Conservation (phyloP, 2,113 vertebrate genomes). For the Pterophyllum scalare region DNA sequence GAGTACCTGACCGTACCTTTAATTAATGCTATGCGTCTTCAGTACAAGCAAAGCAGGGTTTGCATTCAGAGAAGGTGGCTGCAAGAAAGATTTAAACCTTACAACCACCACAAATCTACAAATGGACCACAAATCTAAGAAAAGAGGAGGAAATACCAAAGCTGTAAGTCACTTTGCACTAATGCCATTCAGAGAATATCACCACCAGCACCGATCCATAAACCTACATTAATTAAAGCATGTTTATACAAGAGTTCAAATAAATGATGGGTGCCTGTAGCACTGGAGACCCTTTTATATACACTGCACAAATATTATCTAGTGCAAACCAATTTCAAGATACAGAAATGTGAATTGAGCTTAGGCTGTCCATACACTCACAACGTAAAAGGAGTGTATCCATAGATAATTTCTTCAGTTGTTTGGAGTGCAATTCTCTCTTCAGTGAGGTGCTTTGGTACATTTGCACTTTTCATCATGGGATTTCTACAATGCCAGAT, state of each 20-base stretch:
- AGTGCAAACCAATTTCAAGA: slow-evolving; percentile 40
- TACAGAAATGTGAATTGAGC: slow-evolving; percentile 30
- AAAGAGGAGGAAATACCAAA: slow-evolving; percentile 16
- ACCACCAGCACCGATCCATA: not conserved
- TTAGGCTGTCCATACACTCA: not conserved
- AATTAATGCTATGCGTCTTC: not conserved
- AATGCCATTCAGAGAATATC: slow-evolving; percentile 10
- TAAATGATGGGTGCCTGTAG: slow-evolving; percentile 8
- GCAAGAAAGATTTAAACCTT: not conserved
- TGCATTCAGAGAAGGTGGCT: slow-evolving; percentile 19
- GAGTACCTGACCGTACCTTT: slow-evolving; percentile 37
- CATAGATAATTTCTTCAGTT: slow-evolving; percentile 37
- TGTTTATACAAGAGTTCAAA: slow-evolving; percentile 19
- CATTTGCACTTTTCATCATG: slow-evolving; percentile 52
- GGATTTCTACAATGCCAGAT: slow-evolving; percentile 50
- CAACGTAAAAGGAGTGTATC: slow-evolving; percentile 24
- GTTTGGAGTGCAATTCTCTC: slow-evolving; percentile 23
- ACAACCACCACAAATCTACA: not conserved
- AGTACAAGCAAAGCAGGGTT: slow-evolving; percentile 24
- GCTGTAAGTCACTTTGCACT: not conserved
- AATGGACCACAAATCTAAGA: slow-evolving; percentile 3
- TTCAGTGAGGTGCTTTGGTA: slow-evolving; percentile 57
- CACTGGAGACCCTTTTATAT: slow-evolving; percentile 37
- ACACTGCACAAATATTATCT: slow-evolving; percentile 55
- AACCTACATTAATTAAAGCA: slow-evolving; percentile 8